Evolutionary conservation across 2,888 invertebrate species (phyloP), one percentile per base, ranked within the genome.

Genomic region (Lathronympha strigana): DNA sequence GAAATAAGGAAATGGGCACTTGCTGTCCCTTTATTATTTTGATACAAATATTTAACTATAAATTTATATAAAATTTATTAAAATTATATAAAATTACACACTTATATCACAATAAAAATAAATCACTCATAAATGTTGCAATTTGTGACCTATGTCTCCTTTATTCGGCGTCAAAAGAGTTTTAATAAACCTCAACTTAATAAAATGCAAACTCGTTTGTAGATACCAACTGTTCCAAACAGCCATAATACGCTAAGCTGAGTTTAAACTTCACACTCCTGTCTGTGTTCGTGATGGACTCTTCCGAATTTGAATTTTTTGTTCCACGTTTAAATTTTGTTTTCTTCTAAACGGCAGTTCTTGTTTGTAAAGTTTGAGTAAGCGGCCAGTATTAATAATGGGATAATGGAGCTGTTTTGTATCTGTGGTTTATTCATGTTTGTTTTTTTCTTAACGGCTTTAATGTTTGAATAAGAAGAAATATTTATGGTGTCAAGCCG

Each of bases 201-300:
- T 57, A 60, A 58, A 49, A 55, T 33, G 49, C 15, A 25, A 43
- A 31, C 17, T n/a, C 31, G 15, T 43, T 51, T 58, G 45, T 57
- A 50, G 49, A 38, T 45, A 58, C 45, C 45, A 60, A 64, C 64
- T 60, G 58, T 60, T 60, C 51, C 1, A 64, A 64, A 64, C 45
- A 64, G 19, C 36, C 64, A 64, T 64, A 64, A 64, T 53, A 64
- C 64, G 64, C 53, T 60, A 64, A 64, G 64, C 83, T 69, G 80
- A 84, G 87, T 84, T 88, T 57, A 49, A 78, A 82, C 76, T 83
- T 79, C 74, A 72, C 69, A 69, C 69, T 76, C 78, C 70, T 67
- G 69, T 63, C 67, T 68, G 69, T 8, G 54, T 36, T 40, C 6
- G 47, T 58, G 58, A 64, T 53, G 58, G 64, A 64, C 63, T 23